A percentile compares a stretch with the other conserved stretches of the same genome.
Conservation (phyloP, 2,113 vertebrate species). For the Pimephales promelas region DNA sequence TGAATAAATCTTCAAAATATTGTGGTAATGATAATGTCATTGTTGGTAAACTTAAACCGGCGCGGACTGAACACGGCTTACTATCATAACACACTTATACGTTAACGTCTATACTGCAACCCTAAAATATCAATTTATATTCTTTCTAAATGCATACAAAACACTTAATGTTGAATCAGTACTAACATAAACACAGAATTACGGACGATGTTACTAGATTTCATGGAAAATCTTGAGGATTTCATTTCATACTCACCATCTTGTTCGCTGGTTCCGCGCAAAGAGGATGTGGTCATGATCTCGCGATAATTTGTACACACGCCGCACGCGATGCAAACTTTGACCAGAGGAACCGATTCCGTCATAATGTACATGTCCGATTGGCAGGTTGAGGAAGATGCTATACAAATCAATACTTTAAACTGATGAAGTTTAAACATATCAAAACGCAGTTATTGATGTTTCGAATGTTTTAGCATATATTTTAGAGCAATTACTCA, state of each 20-base stretch:
- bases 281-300: constrained; percentile 69
- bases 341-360: constrained; percentile 64
- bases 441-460: no score
- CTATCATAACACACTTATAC: not conserved
- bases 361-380: not conserved
- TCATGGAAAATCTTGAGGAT: not conserved
- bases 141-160: not conserved
- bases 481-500: not conserved
- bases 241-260: constrained; percentile 71
- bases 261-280: constrained; percentile 75
- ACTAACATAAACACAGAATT: no score
- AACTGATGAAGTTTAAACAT: not conserved
- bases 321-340: not conserved
- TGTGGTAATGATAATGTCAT: no score
- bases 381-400: no score
- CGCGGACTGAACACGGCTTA: not conserved
- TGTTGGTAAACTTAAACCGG: not conserved
- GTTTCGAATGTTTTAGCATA: not conserved
- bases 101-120: not conserved
- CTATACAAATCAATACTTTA: not conserved
- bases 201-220: constrained; percentile 69
- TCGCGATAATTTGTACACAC: constrained; percentile 69
- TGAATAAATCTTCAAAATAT: not conserved
- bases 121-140: not conserved
- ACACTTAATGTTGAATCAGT: no score